Conservation (phyloP, 92 coral and sea anemone species). For the Palythoa heliodiscus region DNA sequence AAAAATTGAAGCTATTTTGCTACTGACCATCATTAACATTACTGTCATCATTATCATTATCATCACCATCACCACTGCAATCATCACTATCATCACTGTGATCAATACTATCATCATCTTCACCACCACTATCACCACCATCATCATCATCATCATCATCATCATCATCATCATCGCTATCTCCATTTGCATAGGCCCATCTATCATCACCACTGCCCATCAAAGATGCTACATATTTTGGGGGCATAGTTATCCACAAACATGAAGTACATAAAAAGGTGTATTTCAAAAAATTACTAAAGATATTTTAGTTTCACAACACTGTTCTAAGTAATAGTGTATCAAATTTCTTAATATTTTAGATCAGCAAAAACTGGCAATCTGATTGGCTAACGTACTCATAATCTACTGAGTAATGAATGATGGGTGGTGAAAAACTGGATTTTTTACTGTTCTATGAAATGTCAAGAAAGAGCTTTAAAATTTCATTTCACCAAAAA, state of each 20-base stretch:
- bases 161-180: no score
- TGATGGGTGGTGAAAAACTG: neutral
- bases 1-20: no score
- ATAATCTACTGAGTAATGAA: neutral
- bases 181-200: neutral
- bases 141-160: no score
- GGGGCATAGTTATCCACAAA: neutral
- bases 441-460: neutral
- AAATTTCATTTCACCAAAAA: neutral
- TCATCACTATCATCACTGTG: no score
- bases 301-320: neutral
- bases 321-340: neutral
- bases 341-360: no score
- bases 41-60: no score
- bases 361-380: neutral
- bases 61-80: no score
- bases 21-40: no score
- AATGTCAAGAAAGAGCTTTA: neutral
- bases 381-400: neutral
- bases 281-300: no score
- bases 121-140: no score
- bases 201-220: neutral
- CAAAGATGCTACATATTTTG: neutral
- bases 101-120: no score
- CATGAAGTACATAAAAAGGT: neutral